Base-by-base conservation (phyloP, 53 echinoderm and acorn worm genomes). In the Stichopus horrens region DNA sequence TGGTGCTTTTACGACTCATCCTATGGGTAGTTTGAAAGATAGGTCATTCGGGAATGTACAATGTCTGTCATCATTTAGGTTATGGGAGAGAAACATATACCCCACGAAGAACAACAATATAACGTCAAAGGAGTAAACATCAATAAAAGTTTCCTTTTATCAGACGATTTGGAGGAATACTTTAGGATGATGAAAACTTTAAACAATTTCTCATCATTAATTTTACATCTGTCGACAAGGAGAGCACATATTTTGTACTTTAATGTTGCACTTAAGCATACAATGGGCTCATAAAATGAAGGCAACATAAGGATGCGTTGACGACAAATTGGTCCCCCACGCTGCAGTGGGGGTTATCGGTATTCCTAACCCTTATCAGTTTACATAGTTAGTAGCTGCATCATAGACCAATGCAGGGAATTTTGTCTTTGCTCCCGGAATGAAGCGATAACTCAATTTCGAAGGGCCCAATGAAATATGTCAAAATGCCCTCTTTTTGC, bases 241-340 rank as follows among this genome's bases (percentile, higher is more conserved):
- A 16, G 10, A 13, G 11, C 63, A 63, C 16, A 63, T 63, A 13
- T 63, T 63, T 16, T 63, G 37, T 63, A 63, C 37, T 37, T 37
- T 63, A 63, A 63, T 63, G 37, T 63, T 63, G 63, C 63, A 63
- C 63, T 63, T 63, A 10, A 63, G 16, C 63, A 63, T 63, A 16
- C 10, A 63, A 16, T 63, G 63, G 10, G 63, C 10, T 63, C 63
- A 16, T 63, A 63, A 63, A 55, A 79, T 54, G 55, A 53, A 79
- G 13, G 8, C 7, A 79, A 53, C 20, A 79, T 79, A 13, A 79
- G 9, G 79, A 55, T 10, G 79, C 55, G 79, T 54, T 55, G 79
- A 79, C 11, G 55, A 19, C 52, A 19, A 51, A 8, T 55, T 53
- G 55, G 79, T 79, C 55, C 79, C 79, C 79, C 56, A 79, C 79